These are phyloP conservation scores for Porites cylindrica DNA, from an alignment of 92 coral and sea anemone species.

Conservation along the genomic window DNA sequence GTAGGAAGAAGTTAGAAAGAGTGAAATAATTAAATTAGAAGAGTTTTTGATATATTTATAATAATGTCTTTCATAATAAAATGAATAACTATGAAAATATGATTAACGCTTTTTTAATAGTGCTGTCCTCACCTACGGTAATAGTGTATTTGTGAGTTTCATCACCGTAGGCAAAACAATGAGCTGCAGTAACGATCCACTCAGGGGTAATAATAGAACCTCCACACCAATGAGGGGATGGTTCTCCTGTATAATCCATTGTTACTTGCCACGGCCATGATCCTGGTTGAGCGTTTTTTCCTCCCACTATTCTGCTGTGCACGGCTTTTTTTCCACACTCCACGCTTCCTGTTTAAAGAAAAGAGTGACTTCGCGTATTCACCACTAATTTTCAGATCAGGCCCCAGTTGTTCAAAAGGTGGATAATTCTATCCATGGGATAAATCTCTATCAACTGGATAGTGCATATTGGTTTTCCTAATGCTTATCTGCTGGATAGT, in stretches of 20 bases:
- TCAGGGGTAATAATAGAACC: slow-evolving; percentile 81
- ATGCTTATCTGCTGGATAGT: no score
- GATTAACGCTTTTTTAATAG: not conserved
- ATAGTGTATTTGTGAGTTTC: slow-evolving; percentile 73
- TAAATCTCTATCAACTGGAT: no score
- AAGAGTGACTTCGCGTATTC: no score
- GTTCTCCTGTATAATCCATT: slow-evolving; percentile 69
- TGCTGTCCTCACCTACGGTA: slow-evolving; percentile 64
- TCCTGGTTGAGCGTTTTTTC: slow-evolving; percentile 86
- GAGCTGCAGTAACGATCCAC: slow-evolving; percentile 97
- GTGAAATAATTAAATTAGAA: no score
- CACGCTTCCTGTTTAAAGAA: slow-evolving; percentile 40
- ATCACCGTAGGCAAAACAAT: slow-evolving; percentile 80
- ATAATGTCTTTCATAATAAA: no score
- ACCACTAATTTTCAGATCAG: no score
- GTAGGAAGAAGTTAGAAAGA: no score
- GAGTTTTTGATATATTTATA: no score
- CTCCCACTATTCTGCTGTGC: slow-evolving; percentile 87
- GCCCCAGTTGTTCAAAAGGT: no score
- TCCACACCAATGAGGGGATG: slow-evolving; percentile 88
- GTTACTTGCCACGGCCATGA: slow-evolving; percentile 97
- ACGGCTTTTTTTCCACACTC: slow-evolving; percentile 83
- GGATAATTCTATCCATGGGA: no score
- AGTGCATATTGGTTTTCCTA: no score
- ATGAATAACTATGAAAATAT: no score